These are phyloP conservation scores for Schizopygopsis malacanthus DNA, from an alignment of 2,797 vertebrate genomes.

Conservation along the genomic window DNA sequence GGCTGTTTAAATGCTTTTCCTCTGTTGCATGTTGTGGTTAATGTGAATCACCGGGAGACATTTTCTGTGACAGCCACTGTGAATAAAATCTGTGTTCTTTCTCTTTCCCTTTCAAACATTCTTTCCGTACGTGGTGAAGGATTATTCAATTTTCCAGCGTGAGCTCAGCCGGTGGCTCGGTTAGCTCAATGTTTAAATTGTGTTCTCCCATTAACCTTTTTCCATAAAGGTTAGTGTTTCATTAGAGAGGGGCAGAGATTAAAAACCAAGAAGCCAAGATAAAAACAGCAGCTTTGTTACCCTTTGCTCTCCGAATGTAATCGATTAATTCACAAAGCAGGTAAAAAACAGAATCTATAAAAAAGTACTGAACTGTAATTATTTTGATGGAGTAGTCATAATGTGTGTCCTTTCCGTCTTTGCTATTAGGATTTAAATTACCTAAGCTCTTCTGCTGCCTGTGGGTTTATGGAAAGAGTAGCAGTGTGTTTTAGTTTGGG, in stretches of 20 bases:
- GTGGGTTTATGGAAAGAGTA: slow-evolving; percentile 26
- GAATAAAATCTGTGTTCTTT: slow-evolving; percentile 14
- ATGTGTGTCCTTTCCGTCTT: background rate
- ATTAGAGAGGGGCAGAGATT: slow-evolving; percentile 6
- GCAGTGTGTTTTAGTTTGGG: slow-evolving; percentile 16
- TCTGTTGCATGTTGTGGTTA: background rate
- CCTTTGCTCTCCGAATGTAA: background rate
- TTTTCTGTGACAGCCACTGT: background rate
- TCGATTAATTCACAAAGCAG: background rate
- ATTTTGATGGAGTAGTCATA: background rate
- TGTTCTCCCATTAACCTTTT: slow-evolving; percentile 28
- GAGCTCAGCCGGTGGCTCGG: slow-evolving; percentile 9
- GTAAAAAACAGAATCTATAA: background rate
- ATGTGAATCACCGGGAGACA: background rate
- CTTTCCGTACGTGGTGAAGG: background rate
- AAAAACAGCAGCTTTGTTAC: background rate
- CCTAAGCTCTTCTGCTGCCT: slow-evolving; percentile 12
- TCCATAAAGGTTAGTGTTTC: slow-evolving; percentile 13
- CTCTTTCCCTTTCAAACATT: background rate
- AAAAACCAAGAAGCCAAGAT: background rate
- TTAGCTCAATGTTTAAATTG: slow-evolving; percentile 10
- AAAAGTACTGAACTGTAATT: background rate
- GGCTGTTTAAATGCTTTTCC: background rate
- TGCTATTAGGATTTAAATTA: slow-evolving; percentile 4
- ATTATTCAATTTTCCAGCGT: slow-evolving; percentile 16